These are phyloP conservation scores for Amphibalanus amphitrite DNA, from an alignment of 1,140 invertebrate genomes.

Conservation along the genomic window DNA sequence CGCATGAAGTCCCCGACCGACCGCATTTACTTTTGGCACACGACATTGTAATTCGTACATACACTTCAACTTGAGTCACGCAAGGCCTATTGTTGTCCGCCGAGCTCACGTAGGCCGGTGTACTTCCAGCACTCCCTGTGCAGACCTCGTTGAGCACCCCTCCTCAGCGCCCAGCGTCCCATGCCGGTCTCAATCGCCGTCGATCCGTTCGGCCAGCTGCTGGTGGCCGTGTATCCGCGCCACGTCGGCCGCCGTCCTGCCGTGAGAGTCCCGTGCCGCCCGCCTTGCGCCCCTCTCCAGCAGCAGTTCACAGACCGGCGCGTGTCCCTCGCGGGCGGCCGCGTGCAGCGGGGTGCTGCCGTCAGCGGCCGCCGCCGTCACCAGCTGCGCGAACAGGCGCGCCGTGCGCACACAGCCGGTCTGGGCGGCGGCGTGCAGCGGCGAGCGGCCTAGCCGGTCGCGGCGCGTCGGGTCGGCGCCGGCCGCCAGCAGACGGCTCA, in stretches of 20 bases:
- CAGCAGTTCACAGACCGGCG: background rate
- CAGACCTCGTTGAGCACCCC: too few species aligned
- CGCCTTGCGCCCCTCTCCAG: background rate
- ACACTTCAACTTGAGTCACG: too few species aligned
- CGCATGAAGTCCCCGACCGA: too few species aligned
- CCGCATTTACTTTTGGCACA: too few species aligned
- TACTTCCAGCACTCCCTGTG: too few species aligned
- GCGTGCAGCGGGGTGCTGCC: background rate
- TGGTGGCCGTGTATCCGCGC: background rate
- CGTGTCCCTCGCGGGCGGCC: background rate
- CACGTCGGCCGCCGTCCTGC: background rate
- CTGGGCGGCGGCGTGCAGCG: conserved; percentile 41
- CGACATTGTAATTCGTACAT: too few species aligned
- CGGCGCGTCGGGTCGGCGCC: background rate
- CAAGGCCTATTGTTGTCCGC: too few species aligned
- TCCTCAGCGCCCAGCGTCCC: too few species aligned
- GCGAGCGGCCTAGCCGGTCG: conserved; percentile 31
- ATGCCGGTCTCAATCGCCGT: background rate
- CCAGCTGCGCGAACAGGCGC: background rate
- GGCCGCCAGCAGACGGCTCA: conserved; percentile 23
- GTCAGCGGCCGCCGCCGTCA: background rate
- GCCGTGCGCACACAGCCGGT: conserved; percentile 29
- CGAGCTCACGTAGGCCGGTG: too few species aligned
- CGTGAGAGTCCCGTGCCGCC: background rate
- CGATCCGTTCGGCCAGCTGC: too few species aligned